Base-by-base conservation (phyloP, 2,888 invertebrate species). In the Melanophora roralis region DNA sequence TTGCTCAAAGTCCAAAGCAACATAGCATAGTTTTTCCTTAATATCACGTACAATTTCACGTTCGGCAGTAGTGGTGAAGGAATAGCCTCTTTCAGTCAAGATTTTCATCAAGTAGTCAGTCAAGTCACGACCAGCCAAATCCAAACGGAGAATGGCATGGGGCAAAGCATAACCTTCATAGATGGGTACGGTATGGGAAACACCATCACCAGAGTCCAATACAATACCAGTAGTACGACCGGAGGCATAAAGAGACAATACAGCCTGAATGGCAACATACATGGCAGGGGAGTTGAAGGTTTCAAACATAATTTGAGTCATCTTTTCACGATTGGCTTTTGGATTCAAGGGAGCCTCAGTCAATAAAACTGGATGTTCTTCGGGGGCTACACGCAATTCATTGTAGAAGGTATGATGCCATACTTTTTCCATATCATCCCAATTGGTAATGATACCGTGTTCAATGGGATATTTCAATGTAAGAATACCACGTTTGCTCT, bases 321-420 rank as follows among this genome's bases (percentile, higher is more conserved):
- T 96, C 93, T 97, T 97, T 90, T 96, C 96, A 88, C 95, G 93
- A 91, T 96, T 96, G 85, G 95, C 95, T 89, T 96, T 96, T 82
- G 96, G 96, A 91, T 96, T 96, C 86, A 96, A 92, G 78, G 96
- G 96, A 49, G 96, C 96, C 90, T 96, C 96, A 59, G 96, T 96
- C 85, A 96, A 92, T 82, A 96, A 92, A 51, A 96, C 95, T 72
- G 96, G 96, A 90, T 96, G 96, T 89, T 97, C 96, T 90, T 96
- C 97, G 64, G 98, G 98, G 59, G 97, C 97, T 62, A 98, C 97
- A 91, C 98, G 94, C 89, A 98, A 93, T 91, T 98, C 97, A 90
- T 98, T 98, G 95, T 98, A 98, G 94, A 98, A 98, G 89, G 98
- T 97, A 92, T 98, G 98, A 91, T 98, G 98, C 98, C 98, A 98